phyloP scores from a whole-genome alignment of 2,113 vertebrate genomes.

The Damaliscus lunatus region DNA sequence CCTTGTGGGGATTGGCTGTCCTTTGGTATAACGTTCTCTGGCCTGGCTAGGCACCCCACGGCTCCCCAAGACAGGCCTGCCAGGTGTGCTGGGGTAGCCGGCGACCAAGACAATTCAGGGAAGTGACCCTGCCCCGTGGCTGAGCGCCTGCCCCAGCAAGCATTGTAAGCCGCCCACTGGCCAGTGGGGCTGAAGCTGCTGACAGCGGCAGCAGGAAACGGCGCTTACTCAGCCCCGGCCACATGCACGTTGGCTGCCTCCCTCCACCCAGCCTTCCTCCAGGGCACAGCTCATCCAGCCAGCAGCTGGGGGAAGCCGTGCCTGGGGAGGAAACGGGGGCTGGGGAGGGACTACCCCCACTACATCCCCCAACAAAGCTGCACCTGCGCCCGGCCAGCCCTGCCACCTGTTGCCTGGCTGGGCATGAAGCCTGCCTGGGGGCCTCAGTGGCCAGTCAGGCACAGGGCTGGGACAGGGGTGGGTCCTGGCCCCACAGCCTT shows the following conservation, averaged over 20 bases:
- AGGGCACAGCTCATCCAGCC: background rate
- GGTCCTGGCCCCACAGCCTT: fast-evolving
- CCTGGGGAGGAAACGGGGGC: constrained; percentile 26
- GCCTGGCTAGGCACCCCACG: background rate
- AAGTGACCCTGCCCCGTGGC: background rate
- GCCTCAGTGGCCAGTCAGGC: background rate
- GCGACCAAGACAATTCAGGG: background rate
- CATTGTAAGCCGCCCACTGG: background rate
- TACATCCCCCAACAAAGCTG: constrained; percentile 31
- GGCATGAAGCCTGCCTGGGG: background rate
- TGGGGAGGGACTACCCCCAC: background rate
- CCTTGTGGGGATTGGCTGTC: background rate
- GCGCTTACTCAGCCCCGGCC: background rate
- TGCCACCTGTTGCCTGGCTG: constrained; percentile 59
- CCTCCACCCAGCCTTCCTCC: constrained; percentile 44
- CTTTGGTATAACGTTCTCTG: fast-evolving
- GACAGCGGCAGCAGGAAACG: background rate
- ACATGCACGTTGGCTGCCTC: constrained; percentile 68
- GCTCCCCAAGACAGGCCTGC: background rate
- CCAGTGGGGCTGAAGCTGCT: background rate
- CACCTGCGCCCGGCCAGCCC: constrained; percentile 47
- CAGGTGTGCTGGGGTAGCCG: background rate
- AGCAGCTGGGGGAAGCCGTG: constrained; percentile 50
- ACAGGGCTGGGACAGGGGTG: background rate
- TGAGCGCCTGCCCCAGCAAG: background rate